Conservation (phyloP, 2,113 vertebrate species). For the Cryptotis parvus region DNA sequence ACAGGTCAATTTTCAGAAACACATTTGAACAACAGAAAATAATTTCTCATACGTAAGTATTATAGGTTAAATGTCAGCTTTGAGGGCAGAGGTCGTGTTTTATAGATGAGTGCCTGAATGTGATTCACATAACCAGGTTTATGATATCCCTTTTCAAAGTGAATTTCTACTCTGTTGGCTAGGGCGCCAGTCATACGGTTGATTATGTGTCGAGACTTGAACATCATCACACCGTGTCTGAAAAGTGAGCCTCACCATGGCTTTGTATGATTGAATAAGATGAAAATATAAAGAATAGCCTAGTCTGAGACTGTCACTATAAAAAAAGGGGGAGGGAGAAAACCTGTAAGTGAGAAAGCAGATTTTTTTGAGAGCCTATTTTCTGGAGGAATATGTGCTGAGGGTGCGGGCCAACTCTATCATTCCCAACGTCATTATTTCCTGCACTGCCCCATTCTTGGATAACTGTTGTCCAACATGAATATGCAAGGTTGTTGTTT, state of each 20-base stretch:
- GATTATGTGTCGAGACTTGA: constrained; percentile 53
- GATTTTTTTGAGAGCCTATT: constrained; percentile 66
- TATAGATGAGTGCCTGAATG: constrained; percentile 33
- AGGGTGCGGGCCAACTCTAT: constrained; percentile 52
- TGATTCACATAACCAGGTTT: constrained; percentile 63
- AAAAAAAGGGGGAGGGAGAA: constrained; percentile 55
- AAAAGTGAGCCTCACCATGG: constrained; percentile 10
- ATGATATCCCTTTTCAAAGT: constrained; percentile 57
- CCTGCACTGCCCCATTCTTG: constrained; percentile 59
- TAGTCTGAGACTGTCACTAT: background rate
- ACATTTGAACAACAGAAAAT: constrained; percentile 39
- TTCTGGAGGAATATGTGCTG: constrained; percentile 75
- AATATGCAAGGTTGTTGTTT: constrained; percentile 74
- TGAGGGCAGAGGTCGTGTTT: constrained; percentile 45
- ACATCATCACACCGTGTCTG: constrained; percentile 50
- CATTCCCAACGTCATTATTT: constrained; percentile 58
- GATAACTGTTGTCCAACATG: constrained; percentile 68
- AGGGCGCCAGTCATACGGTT: constrained; percentile 24
- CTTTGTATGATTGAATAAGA: constrained; percentile 14
- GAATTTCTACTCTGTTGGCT: constrained; percentile 51
- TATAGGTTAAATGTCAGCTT: constrained; percentile 44
- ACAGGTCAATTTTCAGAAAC: constrained; percentile 45
- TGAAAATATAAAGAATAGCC: constrained; percentile 45
- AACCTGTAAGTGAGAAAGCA: constrained; percentile 70
- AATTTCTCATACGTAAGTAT: constrained; percentile 39